Base-by-base conservation (phyloP, 1,140 invertebrate genomes). In the Drusus annulatus region DNA sequence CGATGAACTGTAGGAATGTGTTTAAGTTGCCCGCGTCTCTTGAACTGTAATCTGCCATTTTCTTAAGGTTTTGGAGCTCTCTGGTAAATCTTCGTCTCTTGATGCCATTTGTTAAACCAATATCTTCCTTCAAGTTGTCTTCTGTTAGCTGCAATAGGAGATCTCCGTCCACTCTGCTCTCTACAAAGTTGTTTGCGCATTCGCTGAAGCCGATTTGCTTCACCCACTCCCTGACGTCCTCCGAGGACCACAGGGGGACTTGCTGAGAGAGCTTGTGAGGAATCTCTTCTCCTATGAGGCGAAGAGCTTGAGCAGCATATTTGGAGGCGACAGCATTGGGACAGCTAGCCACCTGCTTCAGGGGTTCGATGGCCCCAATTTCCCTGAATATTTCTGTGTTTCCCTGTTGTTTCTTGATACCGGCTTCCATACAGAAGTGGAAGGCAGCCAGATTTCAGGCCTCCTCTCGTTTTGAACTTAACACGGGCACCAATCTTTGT, bases 361-460 rank as follows among this genome's bases (percentile, higher is more conserved):
- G 90, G 0, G 98, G 96, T 84, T 98, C 96, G 68, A 99, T 96
- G 1, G 97, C 98, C 65, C 96, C 96, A 81, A 99, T 99, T 87
- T 98, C 97, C 73, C 93, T 91, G 86, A 99, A 99, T 84, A 98
- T 95, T 87, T 97, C 94, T 0, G 97, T 96, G 80, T 98, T 98
- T 15, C 97, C 96, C 88, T 99, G 98, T 84, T 97, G 94, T 84
- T 98, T 95, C 86, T 99, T 99, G 51, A 99, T 99, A 13, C 96
- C 96, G 2, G 98, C 98, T 88, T 99, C 98, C 97, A 99, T 99
- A 85, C 98, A 99, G 87, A 99, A 99, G 87, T 99, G 98, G 87
- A 99, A 99, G 28, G 98, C 98, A 0, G 98, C 98, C 73, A 99
- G 88, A 86, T 98, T 98, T 82, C 98, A 92, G 0, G 98, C 98